phyloP scores from a whole-genome alignment of 2,888 invertebrate genomes.

The Boloria euphrosyne region DNA sequence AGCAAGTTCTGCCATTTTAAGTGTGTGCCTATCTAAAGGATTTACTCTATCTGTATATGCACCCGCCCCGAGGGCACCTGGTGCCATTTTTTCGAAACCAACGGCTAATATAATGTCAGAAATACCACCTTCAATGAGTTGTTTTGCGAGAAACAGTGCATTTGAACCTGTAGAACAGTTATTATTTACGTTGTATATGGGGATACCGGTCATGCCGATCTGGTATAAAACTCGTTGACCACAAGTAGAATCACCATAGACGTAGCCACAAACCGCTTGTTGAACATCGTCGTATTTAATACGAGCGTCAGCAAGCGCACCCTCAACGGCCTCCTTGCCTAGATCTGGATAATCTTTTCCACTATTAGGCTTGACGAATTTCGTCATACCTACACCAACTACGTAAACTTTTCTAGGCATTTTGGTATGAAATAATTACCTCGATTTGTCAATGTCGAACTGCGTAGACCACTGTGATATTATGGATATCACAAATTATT shows the following conservation, averaged over 20 bases:
- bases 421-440: slow-evolving; percentile 68
- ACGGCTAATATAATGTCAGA: slow-evolving; percentile 94
- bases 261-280: slow-evolving; percentile 96
- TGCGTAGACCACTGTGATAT: slow-evolving; percentile 54
- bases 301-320: slow-evolving; percentile 92
- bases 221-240: slow-evolving; percentile 98
- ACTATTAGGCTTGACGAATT: slow-evolving; percentile 97
- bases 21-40: slow-evolving; percentile 94
- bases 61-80: slow-evolving; percentile 90
- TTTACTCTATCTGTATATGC: slow-evolving; percentile 92
- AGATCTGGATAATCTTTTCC: slow-evolving; percentile 96
- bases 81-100: slow-evolving; percentile 99
- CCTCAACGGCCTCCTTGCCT: slow-evolving; percentile 95
- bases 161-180: slow-evolving; percentile 98
- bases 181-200: slow-evolving; percentile 98
- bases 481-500: slow-evolving; percentile 18
- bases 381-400: slow-evolving; percentile 98
- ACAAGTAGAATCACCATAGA: slow-evolving; percentile 97
- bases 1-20: slow-evolving; percentile 90
- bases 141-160: slow-evolving; percentile 94
- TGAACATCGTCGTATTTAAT: slow-evolving; percentile 89
- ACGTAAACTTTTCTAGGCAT: slow-evolving; percentile 89
- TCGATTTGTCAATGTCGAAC: slow-evolving; percentile 51
- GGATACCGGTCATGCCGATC: slow-evolving; percentile 97
- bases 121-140: slow-evolving; percentile 94